phyloP scores from a whole-genome alignment of 2,888 invertebrate species.

The Drosophila bunnanda region DNA sequence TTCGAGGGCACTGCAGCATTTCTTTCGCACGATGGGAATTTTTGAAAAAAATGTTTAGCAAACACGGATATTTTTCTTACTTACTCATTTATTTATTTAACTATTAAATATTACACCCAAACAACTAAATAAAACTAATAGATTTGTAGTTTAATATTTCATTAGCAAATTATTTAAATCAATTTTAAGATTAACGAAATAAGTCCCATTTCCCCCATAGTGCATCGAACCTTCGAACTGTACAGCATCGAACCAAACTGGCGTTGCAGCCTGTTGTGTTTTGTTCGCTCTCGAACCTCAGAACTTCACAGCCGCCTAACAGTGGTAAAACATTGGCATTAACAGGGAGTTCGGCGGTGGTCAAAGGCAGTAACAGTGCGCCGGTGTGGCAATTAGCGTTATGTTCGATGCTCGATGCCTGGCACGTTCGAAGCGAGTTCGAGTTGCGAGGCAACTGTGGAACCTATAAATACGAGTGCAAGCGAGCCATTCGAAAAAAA shows the following conservation, averaged over 20 bases:
- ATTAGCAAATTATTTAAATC: too few relatives aligned
- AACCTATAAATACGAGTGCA: slow-evolving; percentile 17
- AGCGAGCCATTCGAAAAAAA: slow-evolving; percentile 6
- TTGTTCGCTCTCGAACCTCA: slow-evolving; percentile 49
- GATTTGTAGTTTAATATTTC: too few relatives aligned
- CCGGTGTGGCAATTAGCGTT: slow-evolving; percentile 4
- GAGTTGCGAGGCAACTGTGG: slow-evolving; percentile 1
- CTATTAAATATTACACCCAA: too few relatives aligned
- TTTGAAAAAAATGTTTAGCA: too few relatives aligned
- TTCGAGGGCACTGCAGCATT: slow-evolving; percentile 6
- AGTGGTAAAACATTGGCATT: not conserved
- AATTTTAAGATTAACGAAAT: too few relatives aligned
- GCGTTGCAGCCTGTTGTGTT: slow-evolving; percentile 61
- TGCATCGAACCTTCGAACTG: not conserved
- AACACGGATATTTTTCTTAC: too few relatives aligned
- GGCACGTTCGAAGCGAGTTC: slow-evolving; percentile 4
- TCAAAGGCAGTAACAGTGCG: slow-evolving; percentile 4
- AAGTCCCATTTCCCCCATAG: not conserved
- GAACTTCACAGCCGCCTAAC: not conserved
- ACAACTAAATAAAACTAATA: too few relatives aligned
- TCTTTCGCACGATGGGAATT: not conserved
- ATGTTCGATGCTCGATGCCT: slow-evolving; percentile 10
- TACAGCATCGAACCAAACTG: not conserved
- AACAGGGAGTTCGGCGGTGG: slow-evolving; percentile 7
- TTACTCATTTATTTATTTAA: not conserved